Conservation (phyloP, 30 jellyfish, hydroid and myxozoan species). For the Hydractinia symbiolongicarpus region DNA sequence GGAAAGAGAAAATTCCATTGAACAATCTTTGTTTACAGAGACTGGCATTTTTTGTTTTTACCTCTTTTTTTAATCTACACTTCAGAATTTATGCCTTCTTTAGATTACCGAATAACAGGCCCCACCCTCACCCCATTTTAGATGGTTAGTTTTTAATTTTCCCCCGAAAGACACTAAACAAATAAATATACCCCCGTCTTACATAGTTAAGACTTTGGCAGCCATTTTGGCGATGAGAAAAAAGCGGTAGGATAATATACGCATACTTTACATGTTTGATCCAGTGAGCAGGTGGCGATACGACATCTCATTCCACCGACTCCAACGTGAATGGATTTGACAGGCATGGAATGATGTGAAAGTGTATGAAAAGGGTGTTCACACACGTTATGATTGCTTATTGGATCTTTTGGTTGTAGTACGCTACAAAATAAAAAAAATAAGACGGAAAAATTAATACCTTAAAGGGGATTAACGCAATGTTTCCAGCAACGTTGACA, state of each 20-base stretch:
- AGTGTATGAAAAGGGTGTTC: slow-evolving; percentile 54
- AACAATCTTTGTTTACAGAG: too few species aligned
- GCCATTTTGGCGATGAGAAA: too few species aligned
- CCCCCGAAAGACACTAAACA: too few species aligned
- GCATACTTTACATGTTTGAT: slow-evolving; percentile 92
- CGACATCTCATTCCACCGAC: slow-evolving; percentile 72
- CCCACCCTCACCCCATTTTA: too few species aligned
- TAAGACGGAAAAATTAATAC: background rate
- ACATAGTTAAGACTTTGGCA: too few species aligned
- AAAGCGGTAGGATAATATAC: background rate
- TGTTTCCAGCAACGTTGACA: background rate
- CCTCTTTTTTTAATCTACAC: too few species aligned
- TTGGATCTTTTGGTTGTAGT: slow-evolving; percentile 19
- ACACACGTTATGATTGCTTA: slow-evolving; percentile 3
- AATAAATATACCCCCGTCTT: too few species aligned
- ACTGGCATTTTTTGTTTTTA: too few species aligned
- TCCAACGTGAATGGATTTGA: slow-evolving; percentile 51
- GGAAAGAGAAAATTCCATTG: too few species aligned
- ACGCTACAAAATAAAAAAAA: slow-evolving; percentile 9
- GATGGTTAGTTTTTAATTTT: too few species aligned
- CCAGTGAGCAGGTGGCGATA: slow-evolving; percentile 82
- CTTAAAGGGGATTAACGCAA: background rate
- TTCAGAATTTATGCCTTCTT: too few species aligned
- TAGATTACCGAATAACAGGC: too few species aligned
- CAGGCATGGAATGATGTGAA: slow-evolving; percentile 89